Conservation (phyloP, 2,113 vertebrate species). For the Ranitomeya variabilis region DNA sequence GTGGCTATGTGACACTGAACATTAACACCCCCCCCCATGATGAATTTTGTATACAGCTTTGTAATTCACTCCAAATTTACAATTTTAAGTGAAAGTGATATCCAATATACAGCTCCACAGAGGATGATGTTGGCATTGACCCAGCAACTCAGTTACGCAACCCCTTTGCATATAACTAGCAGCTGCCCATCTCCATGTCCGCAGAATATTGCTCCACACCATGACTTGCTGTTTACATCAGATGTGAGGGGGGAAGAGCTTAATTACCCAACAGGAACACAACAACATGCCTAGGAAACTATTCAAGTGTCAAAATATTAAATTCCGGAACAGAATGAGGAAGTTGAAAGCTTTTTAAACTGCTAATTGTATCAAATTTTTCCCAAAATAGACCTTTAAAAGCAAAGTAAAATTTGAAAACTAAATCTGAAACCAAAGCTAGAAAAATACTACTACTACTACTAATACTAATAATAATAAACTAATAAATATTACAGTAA, state of each 20-base stretch:
- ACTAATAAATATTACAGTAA: neutral
- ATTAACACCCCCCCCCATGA: too few species aligned
- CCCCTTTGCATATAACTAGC: neutral
- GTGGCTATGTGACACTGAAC: neutral
- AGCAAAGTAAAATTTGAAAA: neutral
- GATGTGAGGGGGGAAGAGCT: neutral
- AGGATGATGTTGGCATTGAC: neutral
- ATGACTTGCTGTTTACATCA: neutral
- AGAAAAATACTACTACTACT: too few species aligned
- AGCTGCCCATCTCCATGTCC: neutral
- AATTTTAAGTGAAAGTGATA: neutral
- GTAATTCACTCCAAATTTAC: neutral
- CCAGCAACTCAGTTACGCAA: neutral
- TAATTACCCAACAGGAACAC: neutral
- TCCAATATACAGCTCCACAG: neutral
- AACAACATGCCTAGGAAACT: slow-evolving; percentile 2
- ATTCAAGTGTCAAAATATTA: slow-evolving; percentile 13
- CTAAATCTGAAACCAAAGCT: too few species aligned
- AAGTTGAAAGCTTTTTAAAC: neutral
- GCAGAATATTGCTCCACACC: neutral
- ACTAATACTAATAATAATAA: neutral
- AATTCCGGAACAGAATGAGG: neutral
- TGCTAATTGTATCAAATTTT: neutral
- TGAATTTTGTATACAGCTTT: too few species aligned
- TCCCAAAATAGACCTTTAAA: neutral